Evolutionary conservation across 2,113 vertebrate species (phyloP).

Genomic region (Cephalopterus ornatus): DNA sequence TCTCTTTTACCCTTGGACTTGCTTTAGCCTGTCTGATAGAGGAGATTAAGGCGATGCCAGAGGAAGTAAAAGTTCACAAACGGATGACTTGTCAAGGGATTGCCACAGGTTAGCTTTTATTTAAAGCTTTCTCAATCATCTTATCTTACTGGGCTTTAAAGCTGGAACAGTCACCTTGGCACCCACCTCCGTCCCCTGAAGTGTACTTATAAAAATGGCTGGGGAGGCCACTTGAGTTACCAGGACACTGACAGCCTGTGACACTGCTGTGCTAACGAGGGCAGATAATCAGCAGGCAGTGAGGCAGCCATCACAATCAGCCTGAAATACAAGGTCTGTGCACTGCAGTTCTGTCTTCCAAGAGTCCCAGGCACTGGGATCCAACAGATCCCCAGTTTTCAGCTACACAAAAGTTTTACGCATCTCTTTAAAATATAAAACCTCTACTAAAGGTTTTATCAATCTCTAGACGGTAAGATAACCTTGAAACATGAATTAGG

Average conservation of each 20-base stretch:
- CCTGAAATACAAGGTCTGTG: background rate
- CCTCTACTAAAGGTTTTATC: background rate
- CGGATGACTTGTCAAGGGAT: conserved; percentile 51
- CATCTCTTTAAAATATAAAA: background rate
- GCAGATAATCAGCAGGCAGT: conserved; percentile 3
- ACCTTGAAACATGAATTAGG: background rate
- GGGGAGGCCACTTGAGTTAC: background rate
- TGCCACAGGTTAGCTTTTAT: conserved; percentile 60
- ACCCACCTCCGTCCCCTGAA: background rate
- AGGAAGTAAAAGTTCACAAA: conserved; percentile 66
- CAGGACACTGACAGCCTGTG: conserved; percentile 5
- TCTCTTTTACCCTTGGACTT: conserved; percentile 8
- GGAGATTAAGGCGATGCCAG: conserved; percentile 30
- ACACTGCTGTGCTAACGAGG: background rate
- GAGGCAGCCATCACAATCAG: background rate
- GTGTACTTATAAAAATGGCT: conserved; percentile 33
- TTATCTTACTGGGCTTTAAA: conserved; percentile 57
- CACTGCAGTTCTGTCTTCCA: background rate
- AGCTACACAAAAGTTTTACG: background rate
- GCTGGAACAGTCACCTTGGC: conserved; percentile 56
- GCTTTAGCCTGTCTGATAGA: conserved; percentile 35
- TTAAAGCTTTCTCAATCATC: conserved; percentile 66
- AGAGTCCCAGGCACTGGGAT: background rate
- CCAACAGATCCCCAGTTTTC: background rate
- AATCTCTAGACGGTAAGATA: background rate